Evolutionary conservation across 2,113 vertebrate genomes (phyloP).

Genomic region (Heliornis fulica): DNA sequence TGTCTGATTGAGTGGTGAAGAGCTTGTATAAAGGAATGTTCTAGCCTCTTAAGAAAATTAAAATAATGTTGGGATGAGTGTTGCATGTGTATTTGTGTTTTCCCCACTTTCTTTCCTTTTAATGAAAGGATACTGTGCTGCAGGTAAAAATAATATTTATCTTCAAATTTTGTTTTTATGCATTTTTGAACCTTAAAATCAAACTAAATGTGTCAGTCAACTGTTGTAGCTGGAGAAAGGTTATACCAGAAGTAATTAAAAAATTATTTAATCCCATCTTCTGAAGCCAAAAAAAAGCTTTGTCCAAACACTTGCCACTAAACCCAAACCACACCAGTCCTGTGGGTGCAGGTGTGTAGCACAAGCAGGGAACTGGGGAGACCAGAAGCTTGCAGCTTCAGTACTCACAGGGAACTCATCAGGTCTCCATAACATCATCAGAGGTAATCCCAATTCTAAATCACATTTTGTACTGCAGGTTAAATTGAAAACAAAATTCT

Average conservation of each 20-base stretch:
- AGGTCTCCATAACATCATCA: neutral
- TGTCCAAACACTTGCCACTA: neutral
- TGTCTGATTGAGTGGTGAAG: neutral
- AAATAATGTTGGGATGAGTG: neutral
- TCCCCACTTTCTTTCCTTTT: neutral
- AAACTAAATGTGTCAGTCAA: neutral
- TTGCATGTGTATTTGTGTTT: neutral
- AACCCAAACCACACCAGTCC: neutral
- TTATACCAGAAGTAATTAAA: neutral
- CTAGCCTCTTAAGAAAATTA: neutral
- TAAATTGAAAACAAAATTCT: neutral
- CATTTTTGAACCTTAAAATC: neutral
- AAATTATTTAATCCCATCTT: neutral
- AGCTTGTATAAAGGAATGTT: accelerated
- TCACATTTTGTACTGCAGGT: neutral
- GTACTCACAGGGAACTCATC: accelerated
- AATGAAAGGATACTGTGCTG: neutral
- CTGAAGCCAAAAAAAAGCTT: neutral
- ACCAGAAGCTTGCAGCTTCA: neutral
- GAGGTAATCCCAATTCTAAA: neutral
- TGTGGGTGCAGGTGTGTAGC: neutral
- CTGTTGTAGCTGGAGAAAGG: neutral
- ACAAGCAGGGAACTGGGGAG: neutral
- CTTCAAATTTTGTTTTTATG: neutral
- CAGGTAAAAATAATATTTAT: neutral